Evolutionary conservation across 2,113 vertebrate species (phyloP).

Genomic region (Stomatorhinus ivindoensis): DNA sequence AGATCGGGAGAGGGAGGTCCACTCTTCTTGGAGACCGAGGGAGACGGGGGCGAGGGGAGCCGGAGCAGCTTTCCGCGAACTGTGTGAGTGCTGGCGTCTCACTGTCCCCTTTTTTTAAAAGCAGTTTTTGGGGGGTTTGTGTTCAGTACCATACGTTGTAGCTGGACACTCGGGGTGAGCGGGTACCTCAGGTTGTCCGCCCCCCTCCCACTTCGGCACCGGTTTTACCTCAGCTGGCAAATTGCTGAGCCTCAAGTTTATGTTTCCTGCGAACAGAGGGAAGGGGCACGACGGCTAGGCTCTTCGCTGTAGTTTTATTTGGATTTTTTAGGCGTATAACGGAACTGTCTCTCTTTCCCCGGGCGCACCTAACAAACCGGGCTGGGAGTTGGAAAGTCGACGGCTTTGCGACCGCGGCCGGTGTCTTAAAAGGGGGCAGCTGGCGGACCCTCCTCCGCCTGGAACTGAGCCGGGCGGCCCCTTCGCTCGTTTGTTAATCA

Average conservation of each 20-base stretch:
- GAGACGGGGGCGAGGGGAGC: slow-evolving; percentile 52
- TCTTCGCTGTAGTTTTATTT: background rate
- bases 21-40: slow-evolving; percentile 53
- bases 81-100: slow-evolving; percentile 51
- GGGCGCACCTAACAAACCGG: background rate
- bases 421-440: slow-evolving; percentile 22
- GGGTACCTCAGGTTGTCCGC: background rate
- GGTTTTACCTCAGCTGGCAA: slow-evolving; percentile 7
- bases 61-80: slow-evolving; percentile 46
- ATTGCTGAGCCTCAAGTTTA: slow-evolving; percentile 10
- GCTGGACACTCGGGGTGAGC: background rate
- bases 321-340: background rate
- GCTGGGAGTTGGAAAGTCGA: slow-evolving; percentile 29
- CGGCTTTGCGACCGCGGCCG: background rate
- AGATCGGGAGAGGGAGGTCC: slow-evolving; percentile 55
- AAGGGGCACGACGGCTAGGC: background rate
- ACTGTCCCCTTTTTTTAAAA: background rate
- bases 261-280: slow-evolving; percentile 16
- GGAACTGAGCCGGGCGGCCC: background rate
- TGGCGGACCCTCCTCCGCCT: background rate
- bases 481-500: background rate
- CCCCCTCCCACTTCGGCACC: slow-evolving; percentile 11
- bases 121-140: background rate
- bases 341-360: background rate
- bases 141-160: background rate